Evolutionary conservation across 2,797 vertebrate genomes (phyloP).

Genomic region (Parambassis ranga): DNA sequence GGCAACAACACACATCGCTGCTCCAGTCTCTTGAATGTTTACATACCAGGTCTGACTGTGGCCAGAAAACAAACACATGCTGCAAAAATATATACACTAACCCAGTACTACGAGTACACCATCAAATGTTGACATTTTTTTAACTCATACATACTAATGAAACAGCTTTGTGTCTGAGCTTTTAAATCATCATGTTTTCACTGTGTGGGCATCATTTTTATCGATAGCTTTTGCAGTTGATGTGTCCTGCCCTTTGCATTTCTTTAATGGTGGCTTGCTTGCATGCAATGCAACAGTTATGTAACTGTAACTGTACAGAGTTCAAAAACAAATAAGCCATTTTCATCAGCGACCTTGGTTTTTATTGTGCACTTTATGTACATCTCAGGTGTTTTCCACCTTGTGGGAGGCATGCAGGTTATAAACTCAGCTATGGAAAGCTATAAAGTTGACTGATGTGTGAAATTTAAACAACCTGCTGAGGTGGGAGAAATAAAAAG

Average conservation of each 20-base stretch:
- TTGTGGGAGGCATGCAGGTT: background rate
- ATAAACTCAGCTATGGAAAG: conserved; percentile 15
- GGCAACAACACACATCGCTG: conserved; percentile 12
- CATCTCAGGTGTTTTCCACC: conserved; percentile 17
- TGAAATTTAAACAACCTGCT: conserved; percentile 36
- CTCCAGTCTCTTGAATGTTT: background rate
- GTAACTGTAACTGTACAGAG: conserved; percentile 6
- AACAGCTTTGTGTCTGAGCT: no score
- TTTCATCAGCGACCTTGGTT: conserved; percentile 7
- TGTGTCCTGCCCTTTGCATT: conserved; percentile 3
- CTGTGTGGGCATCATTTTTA: background rate
- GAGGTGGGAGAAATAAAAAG: background rate
- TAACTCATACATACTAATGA: no score
- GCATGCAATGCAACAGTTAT: conserved; percentile 1
- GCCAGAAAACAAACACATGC: conserved; percentile 4
- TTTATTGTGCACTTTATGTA: conserved; percentile 6
- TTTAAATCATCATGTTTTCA: background rate
- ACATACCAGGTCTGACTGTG: conserved; percentile 1
- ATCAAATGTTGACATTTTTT: no score
- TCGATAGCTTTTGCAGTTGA: background rate
- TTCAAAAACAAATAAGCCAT: conserved; percentile 1
- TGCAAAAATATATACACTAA: background rate
- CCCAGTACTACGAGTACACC: no score
- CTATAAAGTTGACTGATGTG: conserved; percentile 42
- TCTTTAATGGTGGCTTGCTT: background rate